phyloP scores from a whole-genome alignment of 2,797 vertebrate species.

The Leucoraja ocellata region DNA sequence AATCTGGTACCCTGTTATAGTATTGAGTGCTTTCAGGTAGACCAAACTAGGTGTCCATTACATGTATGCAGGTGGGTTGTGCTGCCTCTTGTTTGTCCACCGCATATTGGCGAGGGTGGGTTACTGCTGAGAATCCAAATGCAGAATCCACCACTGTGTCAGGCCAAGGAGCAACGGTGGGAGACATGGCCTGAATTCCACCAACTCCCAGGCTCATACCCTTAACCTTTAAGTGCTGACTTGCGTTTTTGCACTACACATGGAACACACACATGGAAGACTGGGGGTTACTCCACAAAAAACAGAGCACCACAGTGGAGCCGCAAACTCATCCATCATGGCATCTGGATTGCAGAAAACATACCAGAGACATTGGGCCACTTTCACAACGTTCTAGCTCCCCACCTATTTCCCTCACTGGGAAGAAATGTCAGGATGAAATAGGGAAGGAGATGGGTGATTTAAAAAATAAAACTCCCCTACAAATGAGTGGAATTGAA shows the following conservation, averaged over 20 bases:
- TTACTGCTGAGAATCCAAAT: not conserved
- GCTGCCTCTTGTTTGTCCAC: not conserved
- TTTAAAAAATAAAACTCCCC: not conserved
- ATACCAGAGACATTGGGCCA: not conserved
- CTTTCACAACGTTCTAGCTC: not conserved
- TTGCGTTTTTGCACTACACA: not conserved
- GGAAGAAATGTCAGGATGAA: not conserved
- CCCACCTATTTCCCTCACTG: not conserved
- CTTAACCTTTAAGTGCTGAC: not conserved
- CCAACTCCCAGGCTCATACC: not conserved
- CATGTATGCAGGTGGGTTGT: not conserved
- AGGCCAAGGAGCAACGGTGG: not conserved
- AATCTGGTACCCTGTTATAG: not conserved
- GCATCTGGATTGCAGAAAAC: not conserved
- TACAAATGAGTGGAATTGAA: conserved; percentile 15
- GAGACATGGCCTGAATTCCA: not conserved
- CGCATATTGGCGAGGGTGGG: not conserved
- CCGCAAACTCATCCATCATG: not conserved
- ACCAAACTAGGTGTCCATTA: not conserved
- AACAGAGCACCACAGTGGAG: not conserved
- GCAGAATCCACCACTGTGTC: no score
- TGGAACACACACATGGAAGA: not conserved
- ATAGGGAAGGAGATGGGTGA: not conserved
- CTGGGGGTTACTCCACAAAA: not conserved
- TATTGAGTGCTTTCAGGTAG: not conserved